Evolutionary conservation across 2,888 invertebrate species (phyloP).

Genomic region (Synergus gifuensis): DNA sequence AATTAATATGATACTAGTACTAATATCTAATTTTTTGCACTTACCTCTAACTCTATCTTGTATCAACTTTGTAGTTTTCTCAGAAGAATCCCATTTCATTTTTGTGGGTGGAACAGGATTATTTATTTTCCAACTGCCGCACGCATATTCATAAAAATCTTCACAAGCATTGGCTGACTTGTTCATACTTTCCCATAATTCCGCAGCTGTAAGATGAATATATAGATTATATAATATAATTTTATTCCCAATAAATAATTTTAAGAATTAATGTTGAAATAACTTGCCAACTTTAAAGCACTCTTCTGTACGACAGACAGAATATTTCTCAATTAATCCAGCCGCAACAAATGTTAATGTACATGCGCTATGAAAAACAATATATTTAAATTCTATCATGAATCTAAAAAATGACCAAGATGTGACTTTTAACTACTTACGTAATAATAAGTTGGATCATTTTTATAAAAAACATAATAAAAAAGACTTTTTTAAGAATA

Average conservation of each 20-base stretch:
- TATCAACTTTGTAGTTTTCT: not conserved
- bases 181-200: slow-evolving; percentile 15
- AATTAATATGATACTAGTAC: not conserved
- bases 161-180: slow-evolving; percentile 5
- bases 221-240: not conserved
- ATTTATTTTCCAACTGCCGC: slow-evolving; percentile 18
- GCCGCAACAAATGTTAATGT: too few species aligned
- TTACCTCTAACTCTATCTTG: slow-evolving; percentile 15
- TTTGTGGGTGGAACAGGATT: slow-evolving; percentile 18
- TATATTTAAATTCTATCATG: too few species aligned
- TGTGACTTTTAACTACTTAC: too few species aligned
- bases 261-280: not conserved
- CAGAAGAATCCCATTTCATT: not conserved
- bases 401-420: too few species aligned
- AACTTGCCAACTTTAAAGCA: slow-evolving; percentile 17
- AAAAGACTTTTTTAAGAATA: too few species aligned
- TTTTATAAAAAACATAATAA: too few species aligned
- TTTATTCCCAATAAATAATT: too few species aligned
- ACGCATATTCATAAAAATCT: slow-evolving; percentile 24
- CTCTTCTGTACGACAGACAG: not conserved
- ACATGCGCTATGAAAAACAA: too few species aligned
- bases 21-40: not conserved
- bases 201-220: slow-evolving; percentile 4
- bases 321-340: too few species aligned
- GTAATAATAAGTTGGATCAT: too few species aligned